phyloP scores from a whole-genome alignment of 2,797 vertebrate genomes.

The Crenichthys baileyi region DNA sequence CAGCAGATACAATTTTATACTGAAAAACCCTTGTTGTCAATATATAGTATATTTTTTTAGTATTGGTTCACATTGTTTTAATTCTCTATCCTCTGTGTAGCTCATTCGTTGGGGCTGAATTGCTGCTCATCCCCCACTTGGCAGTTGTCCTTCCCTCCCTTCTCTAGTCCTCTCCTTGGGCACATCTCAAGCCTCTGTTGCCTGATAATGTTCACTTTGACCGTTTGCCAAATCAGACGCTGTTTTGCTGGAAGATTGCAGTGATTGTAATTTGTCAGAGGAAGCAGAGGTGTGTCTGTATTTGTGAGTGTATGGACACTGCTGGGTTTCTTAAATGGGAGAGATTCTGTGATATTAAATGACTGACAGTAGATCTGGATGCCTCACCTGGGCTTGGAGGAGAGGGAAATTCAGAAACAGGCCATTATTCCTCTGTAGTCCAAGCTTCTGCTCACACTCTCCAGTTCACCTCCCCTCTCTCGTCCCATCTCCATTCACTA shows the following conservation, averaged over 20 bases:
- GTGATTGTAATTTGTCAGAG: conserved; percentile 88
- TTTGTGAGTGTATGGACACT: conserved; percentile 41
- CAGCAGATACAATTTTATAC: neutral
- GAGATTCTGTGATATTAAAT: conserved; percentile 70
- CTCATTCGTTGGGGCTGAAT: conserved; percentile 79
- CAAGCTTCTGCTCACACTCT: conserved; percentile 46
- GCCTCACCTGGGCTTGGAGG: conserved; percentile 49
- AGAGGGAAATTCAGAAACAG: conserved; percentile 85
- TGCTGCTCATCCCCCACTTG: conserved; percentile 53
- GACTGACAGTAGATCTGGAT: conserved; percentile 67
- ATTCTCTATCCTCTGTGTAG: conserved; percentile 51
- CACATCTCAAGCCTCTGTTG: conserved; percentile 85
- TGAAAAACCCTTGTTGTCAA: neutral
- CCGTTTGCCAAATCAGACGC: conserved; percentile 88
- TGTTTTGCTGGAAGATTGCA: conserved; percentile 84
- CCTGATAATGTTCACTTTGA: conserved; percentile 87
- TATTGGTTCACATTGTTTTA: conserved; percentile 31
- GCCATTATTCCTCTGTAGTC: conserved; percentile 82
- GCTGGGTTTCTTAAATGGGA: conserved; percentile 62
- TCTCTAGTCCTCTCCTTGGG: conserved; percentile 73
- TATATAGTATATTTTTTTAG: neutral
- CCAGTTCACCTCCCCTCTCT: conserved; percentile 42
- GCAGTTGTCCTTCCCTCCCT: conserved; percentile 54
- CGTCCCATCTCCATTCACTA: conserved; percentile 75
- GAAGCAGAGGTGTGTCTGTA: conserved; percentile 43